Conservation (phyloP, 2,797 vertebrate genomes). For the Hydrophis major region DNA sequence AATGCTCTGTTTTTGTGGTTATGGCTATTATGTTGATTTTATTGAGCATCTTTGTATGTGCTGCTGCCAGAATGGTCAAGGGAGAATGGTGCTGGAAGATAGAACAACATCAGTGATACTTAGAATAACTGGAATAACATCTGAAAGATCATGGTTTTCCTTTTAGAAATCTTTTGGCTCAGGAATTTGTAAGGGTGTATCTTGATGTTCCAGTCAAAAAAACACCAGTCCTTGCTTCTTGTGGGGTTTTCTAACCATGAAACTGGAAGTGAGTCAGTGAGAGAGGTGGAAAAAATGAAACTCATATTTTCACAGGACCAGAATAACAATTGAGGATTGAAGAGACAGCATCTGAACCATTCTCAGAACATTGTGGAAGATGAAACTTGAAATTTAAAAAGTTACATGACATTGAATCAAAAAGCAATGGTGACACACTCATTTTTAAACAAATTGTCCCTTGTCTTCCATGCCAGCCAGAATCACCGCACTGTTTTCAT, state of each 20-base stretch:
- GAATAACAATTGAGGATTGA: conserved; percentile 35
- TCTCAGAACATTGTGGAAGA: background rate
- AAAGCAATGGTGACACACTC: conserved; percentile 7
- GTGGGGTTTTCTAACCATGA: conserved; percentile 29
- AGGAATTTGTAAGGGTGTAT: conserved; percentile 14
- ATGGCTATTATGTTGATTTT: background rate
- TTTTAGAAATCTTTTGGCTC: conserved; percentile 17
- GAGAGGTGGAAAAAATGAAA: background rate
- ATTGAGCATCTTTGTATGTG: background rate
- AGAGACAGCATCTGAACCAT: background rate
- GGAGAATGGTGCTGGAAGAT: background rate
- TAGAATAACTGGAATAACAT: background rate
- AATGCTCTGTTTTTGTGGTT: background rate
- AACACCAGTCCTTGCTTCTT: conserved; percentile 24
- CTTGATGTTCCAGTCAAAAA: conserved; percentile 24
- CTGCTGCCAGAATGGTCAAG: background rate
- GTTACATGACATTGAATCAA: conserved; percentile 4
- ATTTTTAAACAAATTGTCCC: conserved; percentile 25
- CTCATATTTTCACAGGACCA: conserved; percentile 22
- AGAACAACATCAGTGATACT: background rate
- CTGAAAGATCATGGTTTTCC: background rate
- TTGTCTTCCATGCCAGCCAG: conserved; percentile 31
- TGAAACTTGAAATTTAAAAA: conserved; percentile 39
- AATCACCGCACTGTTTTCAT: conserved; percentile 38
- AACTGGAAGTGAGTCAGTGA: background rate